Percentiles rank a stretch among this genome's conserved stretches.
phyloP scores from a whole-genome alignment of 2,113 vertebrate species.

The Ameiurus melas region DNA sequence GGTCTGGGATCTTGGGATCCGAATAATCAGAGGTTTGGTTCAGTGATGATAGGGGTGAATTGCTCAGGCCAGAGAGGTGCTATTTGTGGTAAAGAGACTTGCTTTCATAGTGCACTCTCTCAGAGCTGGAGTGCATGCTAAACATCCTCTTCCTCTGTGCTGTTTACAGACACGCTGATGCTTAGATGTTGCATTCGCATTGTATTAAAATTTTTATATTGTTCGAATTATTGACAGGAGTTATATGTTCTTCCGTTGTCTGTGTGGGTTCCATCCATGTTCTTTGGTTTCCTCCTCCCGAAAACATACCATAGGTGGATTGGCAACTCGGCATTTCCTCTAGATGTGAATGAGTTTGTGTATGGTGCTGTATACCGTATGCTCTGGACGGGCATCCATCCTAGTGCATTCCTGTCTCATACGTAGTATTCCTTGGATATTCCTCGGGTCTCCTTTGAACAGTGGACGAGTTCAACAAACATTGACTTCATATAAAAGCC shows the following conservation, averaged over 20 bases:
- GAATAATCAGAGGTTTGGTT: slow-evolving; percentile 26
- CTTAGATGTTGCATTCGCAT: background rate
- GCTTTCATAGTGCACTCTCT: background rate
- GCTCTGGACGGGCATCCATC: background rate
- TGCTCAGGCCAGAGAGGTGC: background rate
- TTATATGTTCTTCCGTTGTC: background rate
- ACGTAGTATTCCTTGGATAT: background rate
- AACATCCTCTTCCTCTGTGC: background rate
- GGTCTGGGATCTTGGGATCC: background rate
- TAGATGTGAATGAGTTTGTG: background rate
- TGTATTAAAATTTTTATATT: background rate
- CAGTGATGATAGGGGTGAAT: slow-evolving; percentile 16
- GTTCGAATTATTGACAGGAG: background rate
- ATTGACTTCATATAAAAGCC: too few species aligned
- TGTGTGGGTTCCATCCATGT: background rate
- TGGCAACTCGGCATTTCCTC: background rate
- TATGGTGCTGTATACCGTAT: background rate
- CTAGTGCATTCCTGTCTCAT: background rate
- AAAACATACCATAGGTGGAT: background rate
- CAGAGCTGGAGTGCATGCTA: background rate
- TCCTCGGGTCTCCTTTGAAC: too few species aligned
- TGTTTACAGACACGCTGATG: background rate
- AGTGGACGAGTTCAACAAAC: too few species aligned
- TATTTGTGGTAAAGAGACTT: background rate
- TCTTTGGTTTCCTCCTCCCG: background rate